Conservation (phyloP, 2,888 invertebrate species). For the Nomada flava region DNA sequence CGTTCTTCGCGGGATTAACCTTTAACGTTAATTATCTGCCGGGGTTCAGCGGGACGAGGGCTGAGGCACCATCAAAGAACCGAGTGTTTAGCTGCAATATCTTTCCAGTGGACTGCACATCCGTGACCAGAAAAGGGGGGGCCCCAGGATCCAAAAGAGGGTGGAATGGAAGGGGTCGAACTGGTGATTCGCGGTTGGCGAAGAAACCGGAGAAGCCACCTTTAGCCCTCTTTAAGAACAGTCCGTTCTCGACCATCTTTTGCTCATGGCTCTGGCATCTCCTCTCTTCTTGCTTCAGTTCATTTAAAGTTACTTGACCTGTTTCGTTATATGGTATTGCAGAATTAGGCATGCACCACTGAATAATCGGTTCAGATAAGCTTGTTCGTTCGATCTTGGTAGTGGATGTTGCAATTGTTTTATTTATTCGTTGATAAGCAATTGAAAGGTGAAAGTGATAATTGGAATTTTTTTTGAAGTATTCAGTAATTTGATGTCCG, state of each 20-base stretch:
- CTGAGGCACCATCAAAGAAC: conserved; percentile 79
- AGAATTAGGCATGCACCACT: conserved; percentile 15
- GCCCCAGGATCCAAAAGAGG: conserved; percentile 54
- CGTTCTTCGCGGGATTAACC: conserved; percentile 76
- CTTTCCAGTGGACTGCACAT: conserved; percentile 80
- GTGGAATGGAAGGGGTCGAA: conserved; percentile 42
- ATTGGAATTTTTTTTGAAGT: too few species aligned
- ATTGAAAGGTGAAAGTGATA: not conserved
- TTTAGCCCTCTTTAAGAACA: conserved; percentile 44
- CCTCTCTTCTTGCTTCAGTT: not conserved
- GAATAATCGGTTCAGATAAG: conserved; percentile 32
- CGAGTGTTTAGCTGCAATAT: conserved; percentile 81
- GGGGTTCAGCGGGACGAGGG: conserved; percentile 56
- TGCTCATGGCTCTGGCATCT: not conserved
- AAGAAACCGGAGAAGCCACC: conserved; percentile 67
- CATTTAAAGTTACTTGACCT: conserved; percentile 26
- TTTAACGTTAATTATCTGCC: conserved; percentile 81
- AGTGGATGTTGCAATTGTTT: not conserved
- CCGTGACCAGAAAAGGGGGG: conserved; percentile 71
- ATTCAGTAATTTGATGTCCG: too few species aligned
- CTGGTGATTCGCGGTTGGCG: conserved; percentile 63
- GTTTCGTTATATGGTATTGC: conserved; percentile 29
- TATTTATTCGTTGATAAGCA: not conserved
- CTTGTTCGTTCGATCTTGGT: conserved; percentile 6
- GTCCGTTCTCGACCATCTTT: conserved; percentile 25